Base-by-base conservation (phyloP, 2,797 vertebrate species). In the Sylvia borin region DNA sequence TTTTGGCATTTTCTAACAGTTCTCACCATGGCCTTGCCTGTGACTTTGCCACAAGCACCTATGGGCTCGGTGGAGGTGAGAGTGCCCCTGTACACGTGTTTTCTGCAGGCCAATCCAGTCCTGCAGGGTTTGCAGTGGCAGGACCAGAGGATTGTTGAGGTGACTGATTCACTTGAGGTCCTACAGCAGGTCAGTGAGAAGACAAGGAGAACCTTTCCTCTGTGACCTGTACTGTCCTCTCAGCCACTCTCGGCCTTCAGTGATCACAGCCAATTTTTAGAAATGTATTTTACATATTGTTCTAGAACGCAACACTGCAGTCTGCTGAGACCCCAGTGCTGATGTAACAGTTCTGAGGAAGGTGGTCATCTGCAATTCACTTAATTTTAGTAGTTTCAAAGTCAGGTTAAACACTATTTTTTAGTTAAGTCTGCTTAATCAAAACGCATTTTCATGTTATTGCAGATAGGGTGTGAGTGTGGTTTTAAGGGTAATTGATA, bases 41-140 rank as follows among this genome's bases (percentile, higher is more conserved):
- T 83, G 54, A 57, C 32, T 81, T 53, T 50, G 18, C 20, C 65
- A 71, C 45, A 47, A 47, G 43, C n/a, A n/a, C 38, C 26, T 14
- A 0, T 1, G 5, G 58, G 66, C 48, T 82, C 42, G 7, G 21
- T 27, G 71, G 22, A 36, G 21, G 27, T n/a, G 13, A 10, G 17
- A 31, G 22, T 50, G 42, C 18, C n/a, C 10, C 66, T 5, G 3
- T 32, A 47, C 9, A 0, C 0, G 1, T 10, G 7, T 60, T 85
- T 76, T 27, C 20, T 48, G 47, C 47, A 47, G 47, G 47, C 24
- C 45, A 47, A 22, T 10, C 48, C 64, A 25, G 3, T 32, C 31
- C 20, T 54, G 29, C 31, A 13, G 51, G 10, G 31, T 71, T 25
- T 90, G 29, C 25, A 7, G 34, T 13, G 51, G 17, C 64, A 61